Percentiles rank a stretch among this genome's conserved stretches.
phyloP scores from a whole-genome alignment of 2,888 invertebrate genomes.

The Allygus modestus region DNA sequence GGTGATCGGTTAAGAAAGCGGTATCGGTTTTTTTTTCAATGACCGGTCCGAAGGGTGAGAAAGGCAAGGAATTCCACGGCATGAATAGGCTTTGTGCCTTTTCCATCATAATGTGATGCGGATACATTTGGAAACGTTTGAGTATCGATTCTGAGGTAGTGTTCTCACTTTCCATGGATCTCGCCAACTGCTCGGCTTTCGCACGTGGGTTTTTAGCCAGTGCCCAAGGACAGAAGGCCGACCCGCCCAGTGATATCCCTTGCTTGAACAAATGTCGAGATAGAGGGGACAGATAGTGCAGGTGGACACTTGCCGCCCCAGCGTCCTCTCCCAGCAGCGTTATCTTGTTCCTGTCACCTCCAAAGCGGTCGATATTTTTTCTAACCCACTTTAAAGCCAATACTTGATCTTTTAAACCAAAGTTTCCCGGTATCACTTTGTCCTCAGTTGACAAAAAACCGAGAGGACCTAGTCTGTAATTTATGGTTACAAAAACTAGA shows the following conservation, averaged over 20 bases:
- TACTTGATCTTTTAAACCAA: constrained; percentile 72
- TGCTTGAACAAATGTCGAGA: constrained; percentile 76
- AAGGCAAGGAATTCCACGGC: constrained; percentile 82
- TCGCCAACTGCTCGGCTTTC: constrained; percentile 80
- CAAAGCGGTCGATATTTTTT: constrained; percentile 72
- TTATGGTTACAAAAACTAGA: constrained; percentile 73
- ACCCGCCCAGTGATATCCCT: constrained; percentile 85
- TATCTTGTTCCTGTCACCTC: constrained; percentile 71
- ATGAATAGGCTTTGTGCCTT: constrained; percentile 70
- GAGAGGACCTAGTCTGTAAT: constrained; percentile 74
- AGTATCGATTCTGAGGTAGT: constrained; percentile 77
- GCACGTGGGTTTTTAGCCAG: constrained; percentile 78
- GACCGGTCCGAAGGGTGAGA: constrained; percentile 85
- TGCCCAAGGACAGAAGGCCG: constrained; percentile 81
- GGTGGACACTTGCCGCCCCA: constrained; percentile 72
- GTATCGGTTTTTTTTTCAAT: constrained; percentile 76
- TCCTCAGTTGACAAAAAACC: constrained; percentile 74
- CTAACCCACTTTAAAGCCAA: constrained; percentile 67
- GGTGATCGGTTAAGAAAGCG: constrained; percentile 83
- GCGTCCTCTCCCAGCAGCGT: constrained; percentile 73
- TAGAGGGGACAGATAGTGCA: constrained; percentile 72
- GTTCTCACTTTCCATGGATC: constrained; percentile 81
- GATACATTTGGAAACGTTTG: constrained; percentile 81
- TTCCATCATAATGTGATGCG: constrained; percentile 73
- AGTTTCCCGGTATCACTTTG: constrained; percentile 72